Base-by-base conservation (phyloP, 2,888 invertebrate genomes). In the Neria commutata region DNA sequence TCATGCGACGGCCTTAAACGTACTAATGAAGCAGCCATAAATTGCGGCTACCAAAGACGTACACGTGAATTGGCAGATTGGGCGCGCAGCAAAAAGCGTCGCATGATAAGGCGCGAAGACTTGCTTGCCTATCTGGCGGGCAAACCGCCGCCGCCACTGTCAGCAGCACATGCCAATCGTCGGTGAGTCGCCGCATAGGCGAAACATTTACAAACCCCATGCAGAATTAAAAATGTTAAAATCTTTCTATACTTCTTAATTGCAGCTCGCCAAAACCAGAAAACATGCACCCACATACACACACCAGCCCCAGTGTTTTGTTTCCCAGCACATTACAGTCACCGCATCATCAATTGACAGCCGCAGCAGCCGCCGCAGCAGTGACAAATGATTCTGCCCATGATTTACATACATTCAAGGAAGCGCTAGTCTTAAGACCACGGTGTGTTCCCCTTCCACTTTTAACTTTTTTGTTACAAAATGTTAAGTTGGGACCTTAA, bases 111-210 rank as follows among this genome's bases (percentile, higher is more conserved):
- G 24, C 84, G 91, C 40, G 91, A 92, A 74, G 91, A 92, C 76
- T 83, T 92, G 24, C 82, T 91, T 70, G 89, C 91, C 17, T 91
- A 89, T 83, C 84, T 92, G 59, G 87, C 90, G 69, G 91, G 91
- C 26, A 88, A 87, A 80, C 85, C 87, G 67, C 85, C 87, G 59
- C 89, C 90, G 62, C 85, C 70, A 54, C 70, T 85, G 84, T 65
- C 67, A 56, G 56, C 74, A 57, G 64, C 72, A 69, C 71, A 85
- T 85, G 84, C 83, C 84, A 77, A 74, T 69, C 77, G 77, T 75
- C 77, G 77, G 77, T 77, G 75, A 77, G 77, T 77, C 63, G 82
- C 50, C 25, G 37, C 37, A 14, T n/a, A 37, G 37, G 37, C 37
- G 37, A 37, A 37, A 37, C 16, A 37, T 8, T 14, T n/a, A 37